A percentile compares a stretch with the other conserved stretches of the same genome.
Conservation (phyloP, 2,113 vertebrate species). For the Oplegnathus fasciatus region DNA sequence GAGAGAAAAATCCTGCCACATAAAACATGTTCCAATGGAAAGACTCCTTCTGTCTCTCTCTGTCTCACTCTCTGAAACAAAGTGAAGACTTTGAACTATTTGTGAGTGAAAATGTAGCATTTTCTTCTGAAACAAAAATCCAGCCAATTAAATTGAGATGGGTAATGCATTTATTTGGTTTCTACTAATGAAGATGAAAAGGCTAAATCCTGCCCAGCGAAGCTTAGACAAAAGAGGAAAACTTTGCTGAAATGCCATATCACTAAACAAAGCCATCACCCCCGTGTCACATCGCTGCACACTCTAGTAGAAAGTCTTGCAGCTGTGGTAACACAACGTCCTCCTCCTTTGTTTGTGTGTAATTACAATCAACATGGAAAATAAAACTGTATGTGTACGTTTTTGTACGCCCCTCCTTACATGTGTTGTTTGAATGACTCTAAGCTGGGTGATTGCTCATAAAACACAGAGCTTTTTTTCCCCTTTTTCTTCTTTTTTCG, state of each 20-base stretch:
- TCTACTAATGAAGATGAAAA: conserved; percentile 32
- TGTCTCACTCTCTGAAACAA: conserved; percentile 66
- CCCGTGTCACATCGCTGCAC: conserved; percentile 10
- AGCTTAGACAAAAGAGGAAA: neutral
- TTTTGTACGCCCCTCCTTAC: conserved; percentile 42
- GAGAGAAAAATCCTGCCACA: conserved; percentile 87
- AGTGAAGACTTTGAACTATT: conserved; percentile 79
- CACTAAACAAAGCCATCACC: conserved; percentile 4
- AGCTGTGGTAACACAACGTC: conserved; percentile 34
- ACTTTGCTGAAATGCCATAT: conserved; percentile 16
- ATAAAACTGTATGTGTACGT: conserved; percentile 48
- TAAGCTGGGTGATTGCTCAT: conserved; percentile 61
- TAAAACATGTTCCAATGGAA: conserved; percentile 89
- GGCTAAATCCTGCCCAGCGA: neutral
- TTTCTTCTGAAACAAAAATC: conserved; percentile 73
- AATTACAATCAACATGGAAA: conserved; percentile 60
- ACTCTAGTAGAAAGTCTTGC: conserved; percentile 6
- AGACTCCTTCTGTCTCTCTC: conserved; percentile 68
- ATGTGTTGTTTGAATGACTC: conserved; percentile 76
- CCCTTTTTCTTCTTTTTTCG: conserved; percentile 41
- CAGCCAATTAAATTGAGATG: conserved; percentile 73
- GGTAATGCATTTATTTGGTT: conserved; percentile 17
- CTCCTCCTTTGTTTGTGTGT: conserved; percentile 35
- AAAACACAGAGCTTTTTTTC: conserved; percentile 48
- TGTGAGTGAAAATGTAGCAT: conserved; percentile 70